Evolutionary conservation across 2,888 invertebrate genomes (phyloP).

Genomic region (Diarsia mendica): DNA sequence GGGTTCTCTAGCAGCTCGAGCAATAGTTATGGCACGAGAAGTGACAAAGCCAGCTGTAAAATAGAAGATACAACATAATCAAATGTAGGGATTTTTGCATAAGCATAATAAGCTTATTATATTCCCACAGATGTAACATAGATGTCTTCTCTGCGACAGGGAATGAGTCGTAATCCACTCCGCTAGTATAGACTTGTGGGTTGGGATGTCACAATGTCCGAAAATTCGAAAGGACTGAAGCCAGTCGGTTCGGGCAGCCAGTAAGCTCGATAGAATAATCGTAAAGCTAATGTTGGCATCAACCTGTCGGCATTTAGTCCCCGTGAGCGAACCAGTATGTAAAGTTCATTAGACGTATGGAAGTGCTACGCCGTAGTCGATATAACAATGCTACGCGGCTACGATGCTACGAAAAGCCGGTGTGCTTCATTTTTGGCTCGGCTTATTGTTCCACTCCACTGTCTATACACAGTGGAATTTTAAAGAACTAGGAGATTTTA

Average conservation of each 20-base stretch:
- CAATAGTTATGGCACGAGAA: neutral
- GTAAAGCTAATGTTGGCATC: conserved; percentile 33
- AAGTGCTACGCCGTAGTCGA: conserved; percentile 66
- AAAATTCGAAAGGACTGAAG: neutral
- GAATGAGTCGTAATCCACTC: neutral
- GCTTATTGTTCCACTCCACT: conserved; percentile 54
- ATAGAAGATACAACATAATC: neutral
- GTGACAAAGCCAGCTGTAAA: neutral
- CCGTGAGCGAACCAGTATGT: conserved; percentile 66
- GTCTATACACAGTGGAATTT: conserved; percentile 43
- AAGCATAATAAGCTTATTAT: neutral
- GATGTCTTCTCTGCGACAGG: neutral
- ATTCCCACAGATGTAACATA: neutral
- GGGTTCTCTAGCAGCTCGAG: neutral
- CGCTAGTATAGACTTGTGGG: too few relatives aligned
- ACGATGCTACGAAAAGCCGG: conserved; percentile 70
- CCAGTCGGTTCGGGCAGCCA: conserved; percentile 1
- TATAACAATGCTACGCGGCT: conserved; percentile 68
- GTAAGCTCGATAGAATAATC: conserved; percentile 24
- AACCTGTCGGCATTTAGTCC: conserved; percentile 16
- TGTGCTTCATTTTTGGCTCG: conserved; percentile 65
- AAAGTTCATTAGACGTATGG: conserved; percentile 65
- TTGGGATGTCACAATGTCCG: neutral
- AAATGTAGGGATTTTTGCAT: neutral
- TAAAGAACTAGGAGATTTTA: conserved; percentile 23